Evolutionary conservation across 1,140 invertebrate species (phyloP), one percentile per base, ranked within the genome.

Genomic region (Penaeus japonicus): DNA sequence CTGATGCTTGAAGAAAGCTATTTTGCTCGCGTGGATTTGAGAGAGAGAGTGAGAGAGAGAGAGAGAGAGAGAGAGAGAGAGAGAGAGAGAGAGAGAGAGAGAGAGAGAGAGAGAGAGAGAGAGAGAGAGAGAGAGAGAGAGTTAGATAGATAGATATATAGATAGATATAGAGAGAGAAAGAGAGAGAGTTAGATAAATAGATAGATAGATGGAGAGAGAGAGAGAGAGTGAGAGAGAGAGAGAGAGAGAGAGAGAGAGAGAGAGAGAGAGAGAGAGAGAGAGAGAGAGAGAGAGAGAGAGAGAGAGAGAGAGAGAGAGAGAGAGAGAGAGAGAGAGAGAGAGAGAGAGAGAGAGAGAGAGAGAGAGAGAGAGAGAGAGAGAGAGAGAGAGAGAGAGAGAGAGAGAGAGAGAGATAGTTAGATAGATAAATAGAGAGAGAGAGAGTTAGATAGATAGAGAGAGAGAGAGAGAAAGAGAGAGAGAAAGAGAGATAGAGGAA

Each of bases 301-400:
- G 65, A 55, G 47, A 75, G 73, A 30, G 84, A 79, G 84, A 79
- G 73, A 79, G 84, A 35, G 84, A 55, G 73, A 53, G 62, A 53
- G 54, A n/a, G 62, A 53, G 84, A 55, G 70, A 32, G 54, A 77
- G 73, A 39, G 73, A 62, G 73, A 24, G 84, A 59, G 53, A 35
- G 73, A 55, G 70, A 73, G 65, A 53, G 70, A 53, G 70, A 55
- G 47, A 20, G 70, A 35, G 83, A 85, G 39, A n/a, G 47, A 54
- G 65, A 22, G 4, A 53, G 62, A 4, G 47, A 73, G 57, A 17
- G 27, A 57, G 53, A 22, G 54, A 57, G 24, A 30, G 78, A 27
- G 78, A 55, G 24, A 7, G 17, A 5, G 39, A 55, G 32, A 22
- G 27, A 47, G 24, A 22, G 79, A 24, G 1, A 53, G 79, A 22